These are phyloP conservation scores for Grammomys dolichurus DNA, from an alignment of 2,113 vertebrate genomes.

Conservation along the genomic window DNA sequence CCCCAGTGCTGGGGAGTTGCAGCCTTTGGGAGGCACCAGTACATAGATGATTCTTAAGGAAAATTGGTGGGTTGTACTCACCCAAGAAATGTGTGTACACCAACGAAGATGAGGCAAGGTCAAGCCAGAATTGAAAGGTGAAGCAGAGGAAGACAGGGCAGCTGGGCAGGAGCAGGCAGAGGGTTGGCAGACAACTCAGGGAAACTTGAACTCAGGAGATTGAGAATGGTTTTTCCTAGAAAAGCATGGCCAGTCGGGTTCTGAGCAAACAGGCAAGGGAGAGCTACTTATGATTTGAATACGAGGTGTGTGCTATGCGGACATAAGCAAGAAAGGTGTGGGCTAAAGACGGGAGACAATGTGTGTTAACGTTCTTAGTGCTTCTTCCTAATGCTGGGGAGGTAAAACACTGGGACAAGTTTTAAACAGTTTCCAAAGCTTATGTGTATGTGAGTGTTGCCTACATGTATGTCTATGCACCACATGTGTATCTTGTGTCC, in stretches of 20 bases:
- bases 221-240: not conserved
- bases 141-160: not conserved
- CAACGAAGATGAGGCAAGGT: not conserved
- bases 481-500: not conserved
- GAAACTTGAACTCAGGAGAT: not conserved
- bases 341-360: not conserved
- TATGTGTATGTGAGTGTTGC: not conserved
- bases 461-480: not conserved
- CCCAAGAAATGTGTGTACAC: not conserved
- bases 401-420: not conserved
- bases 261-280: not conserved
- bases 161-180: not conserved
- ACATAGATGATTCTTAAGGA: not conserved
- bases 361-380: not conserved
- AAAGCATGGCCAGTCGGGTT: not conserved
- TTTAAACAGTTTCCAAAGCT: not conserved
- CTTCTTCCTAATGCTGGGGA: not conserved
- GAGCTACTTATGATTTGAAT: not conserved
- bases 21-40: not conserved
- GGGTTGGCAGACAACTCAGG: not conserved
- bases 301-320: not conserved
- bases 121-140: not conserved
- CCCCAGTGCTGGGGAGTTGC: not conserved
- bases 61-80: not conserved
- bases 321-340: not conserved